Evolutionary conservation across 2,888 invertebrate species (phyloP).

Genomic region (Anagyrus pseudococci): DNA sequence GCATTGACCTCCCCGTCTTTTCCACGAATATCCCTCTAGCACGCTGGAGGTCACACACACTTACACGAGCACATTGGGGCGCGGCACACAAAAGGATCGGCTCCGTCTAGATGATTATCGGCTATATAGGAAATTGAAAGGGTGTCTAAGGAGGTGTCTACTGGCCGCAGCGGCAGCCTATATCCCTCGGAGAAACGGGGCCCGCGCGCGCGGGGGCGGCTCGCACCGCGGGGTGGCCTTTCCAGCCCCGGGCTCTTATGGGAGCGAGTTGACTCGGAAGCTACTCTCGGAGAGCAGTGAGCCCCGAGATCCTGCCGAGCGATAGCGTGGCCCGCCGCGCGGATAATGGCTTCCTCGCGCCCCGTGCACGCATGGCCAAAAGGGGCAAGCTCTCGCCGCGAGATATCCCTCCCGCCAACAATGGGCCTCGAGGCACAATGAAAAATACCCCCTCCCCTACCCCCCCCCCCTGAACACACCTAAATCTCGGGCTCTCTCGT

Average conservation of each 20-base stretch:
- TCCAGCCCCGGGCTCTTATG: slow-evolving; percentile 50
- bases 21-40: slow-evolving; percentile 2
- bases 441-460: too few relatives aligned
- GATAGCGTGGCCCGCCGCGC: slow-evolving; percentile 50
- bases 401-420: too few relatives aligned
- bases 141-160: slow-evolving; percentile 59
- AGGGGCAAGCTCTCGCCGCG: too few relatives aligned
- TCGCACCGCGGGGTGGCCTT: slow-evolving; percentile 45
- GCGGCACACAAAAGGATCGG: slow-evolving; percentile 29
- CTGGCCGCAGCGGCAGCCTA: slow-evolving; percentile 37
- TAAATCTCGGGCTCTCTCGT: too few relatives aligned
- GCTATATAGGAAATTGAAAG: slow-evolving; percentile 60
- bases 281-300: too few relatives aligned
- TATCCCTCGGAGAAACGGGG: slow-evolving; percentile 11
- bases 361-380: too few relatives aligned
- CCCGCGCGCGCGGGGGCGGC: neutral
- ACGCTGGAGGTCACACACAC: too few relatives aligned
- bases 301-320: slow-evolving; percentile 2
- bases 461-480: too few relatives aligned
- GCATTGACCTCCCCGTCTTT: neutral
- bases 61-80: too few relatives aligned
- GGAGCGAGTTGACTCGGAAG: too few relatives aligned
- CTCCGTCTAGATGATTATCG: slow-evolving; percentile 55
- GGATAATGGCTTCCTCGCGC: slow-evolving; percentile 49
- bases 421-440: too few relatives aligned